A percentile compares a stretch with the other conserved stretches of the same genome.
Evolutionary conservation across 2,888 invertebrate species (phyloP).

Genomic region (Ditylenchus weischeri): DNA sequence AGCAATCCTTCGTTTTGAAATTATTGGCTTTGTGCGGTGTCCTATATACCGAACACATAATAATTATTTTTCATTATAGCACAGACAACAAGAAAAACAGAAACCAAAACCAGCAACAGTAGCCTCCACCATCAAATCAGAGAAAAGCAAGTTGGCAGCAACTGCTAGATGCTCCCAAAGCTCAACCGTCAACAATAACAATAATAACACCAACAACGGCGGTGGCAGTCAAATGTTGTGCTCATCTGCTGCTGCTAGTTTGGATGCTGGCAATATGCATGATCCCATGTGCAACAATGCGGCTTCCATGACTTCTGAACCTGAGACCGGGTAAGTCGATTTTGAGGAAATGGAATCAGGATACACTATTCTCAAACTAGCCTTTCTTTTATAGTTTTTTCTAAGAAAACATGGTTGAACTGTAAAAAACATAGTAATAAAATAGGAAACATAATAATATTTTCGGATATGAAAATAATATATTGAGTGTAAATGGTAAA

Average conservation of each 20-base stretch:
- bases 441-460: no score
- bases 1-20: no score
- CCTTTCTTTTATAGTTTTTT: no score
- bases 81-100: constrained; percentile 53
- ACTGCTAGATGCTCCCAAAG: constrained; percentile 10
- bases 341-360: background rate
- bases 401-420: no score
- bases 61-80: constrained; percentile 18
- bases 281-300: background rate
- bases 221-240: no score
- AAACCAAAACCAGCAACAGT: constrained; percentile 37
- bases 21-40: no score
- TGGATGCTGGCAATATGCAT: background rate
- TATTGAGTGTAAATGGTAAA: no score
- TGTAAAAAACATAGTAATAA: no score
- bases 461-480: no score
- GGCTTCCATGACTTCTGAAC: constrained; percentile 1
- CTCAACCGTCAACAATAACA: background rate
- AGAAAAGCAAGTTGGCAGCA: constrained; percentile 15
- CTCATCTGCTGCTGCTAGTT: background rate
- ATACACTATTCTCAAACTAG: no score
- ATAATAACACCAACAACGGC: background rate
- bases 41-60: no score
- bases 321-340: constrained; percentile 3
- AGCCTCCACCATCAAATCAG: constrained; percentile 24